Base-by-base conservation (phyloP, 1,140 invertebrate species). In the Pantala flavescens region DNA sequence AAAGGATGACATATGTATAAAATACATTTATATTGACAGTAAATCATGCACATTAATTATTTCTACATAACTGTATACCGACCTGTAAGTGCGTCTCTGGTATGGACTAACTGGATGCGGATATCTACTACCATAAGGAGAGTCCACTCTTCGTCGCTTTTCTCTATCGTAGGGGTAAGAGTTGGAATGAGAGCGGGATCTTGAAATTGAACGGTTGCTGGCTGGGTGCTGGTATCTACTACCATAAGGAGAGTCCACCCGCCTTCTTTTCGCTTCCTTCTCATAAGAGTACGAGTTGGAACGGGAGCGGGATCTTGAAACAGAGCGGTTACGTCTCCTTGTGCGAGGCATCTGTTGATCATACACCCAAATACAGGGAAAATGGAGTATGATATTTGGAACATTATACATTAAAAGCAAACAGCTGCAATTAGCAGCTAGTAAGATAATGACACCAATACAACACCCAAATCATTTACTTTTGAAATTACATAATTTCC, bases 281-380 rank as follows among this genome's bases (percentile, higher is more conserved):
- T 75, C 73, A 23, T 76, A 76, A 0, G 76, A 76, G 24, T 75
- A 71, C 7, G 73, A 84, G 78, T 84, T 83, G 76, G 87, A 86
- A 76, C 83, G 83, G 74, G 86, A 84, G 74, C 86, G 84, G 74
- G 89, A 90, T 77, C 88, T 88, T 73, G 89, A 89, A 49, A 87
- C 80, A 72, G 86, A 88, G 78, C 90, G 90, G 81, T 91, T 89
- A 84, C 90, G 90, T 83, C 90, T 90, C 77, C 90, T 86, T 78
- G 88, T 90, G 79, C 90, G 87, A 78, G 91, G 91, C 91, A 92
- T 92, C 90, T 93, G 83, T 63, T 63, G 7, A 88, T 87, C 78
- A 80, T 81, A 76, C 73, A 77, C 77, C 63, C 28, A 43, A 71
- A 70, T 19, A 28, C 23, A 21, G 36, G 16, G 19, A n/a, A 19